Evolutionary conservation across 2,113 vertebrate genomes (phyloP).

Genomic region (Carassius carassius): DNA sequence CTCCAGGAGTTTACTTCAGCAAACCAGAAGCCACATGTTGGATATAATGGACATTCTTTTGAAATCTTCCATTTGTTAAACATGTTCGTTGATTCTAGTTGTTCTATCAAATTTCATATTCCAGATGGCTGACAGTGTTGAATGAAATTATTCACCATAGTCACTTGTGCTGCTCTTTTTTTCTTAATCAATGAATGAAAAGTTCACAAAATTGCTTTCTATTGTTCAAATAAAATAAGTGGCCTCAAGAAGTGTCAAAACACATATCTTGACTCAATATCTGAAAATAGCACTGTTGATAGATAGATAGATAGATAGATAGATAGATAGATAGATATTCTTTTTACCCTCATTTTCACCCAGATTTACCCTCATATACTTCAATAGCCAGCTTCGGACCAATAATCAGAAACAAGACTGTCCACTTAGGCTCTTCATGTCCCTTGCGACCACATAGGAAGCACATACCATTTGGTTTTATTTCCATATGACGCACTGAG

Average conservation of each 20-base stretch:
- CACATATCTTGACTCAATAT: background rate
- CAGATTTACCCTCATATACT: background rate
- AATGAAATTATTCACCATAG: constrained; percentile 34
- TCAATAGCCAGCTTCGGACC: background rate
- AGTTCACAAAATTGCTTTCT: constrained; percentile 30
- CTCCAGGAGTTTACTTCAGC: background rate
- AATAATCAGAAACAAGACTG: background rate
- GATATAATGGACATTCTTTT: background rate
- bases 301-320: no score
- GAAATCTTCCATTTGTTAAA: constrained; percentile 16
- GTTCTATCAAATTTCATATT: constrained; percentile 25
- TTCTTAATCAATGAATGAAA: constrained; percentile 9
- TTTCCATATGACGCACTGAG: constrained; percentile 24
- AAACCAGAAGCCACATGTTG: background rate
- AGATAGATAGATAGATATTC: background rate
- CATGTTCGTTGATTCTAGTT: constrained; percentile 28
- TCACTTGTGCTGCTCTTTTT: constrained; percentile 3
- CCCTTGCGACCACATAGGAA: constrained; percentile 15
- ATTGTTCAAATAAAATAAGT: constrained; percentile 45
- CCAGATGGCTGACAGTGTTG: constrained; percentile 26
- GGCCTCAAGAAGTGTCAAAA: constrained; percentile 17
- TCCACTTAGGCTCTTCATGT: background rate
- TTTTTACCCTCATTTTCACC: no score
- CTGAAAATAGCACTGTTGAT: background rate
- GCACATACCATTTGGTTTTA: constrained; percentile 16